phyloP scores from a whole-genome alignment of 2,113 vertebrate genomes.

The Leucoraja erinaceus region DNA sequence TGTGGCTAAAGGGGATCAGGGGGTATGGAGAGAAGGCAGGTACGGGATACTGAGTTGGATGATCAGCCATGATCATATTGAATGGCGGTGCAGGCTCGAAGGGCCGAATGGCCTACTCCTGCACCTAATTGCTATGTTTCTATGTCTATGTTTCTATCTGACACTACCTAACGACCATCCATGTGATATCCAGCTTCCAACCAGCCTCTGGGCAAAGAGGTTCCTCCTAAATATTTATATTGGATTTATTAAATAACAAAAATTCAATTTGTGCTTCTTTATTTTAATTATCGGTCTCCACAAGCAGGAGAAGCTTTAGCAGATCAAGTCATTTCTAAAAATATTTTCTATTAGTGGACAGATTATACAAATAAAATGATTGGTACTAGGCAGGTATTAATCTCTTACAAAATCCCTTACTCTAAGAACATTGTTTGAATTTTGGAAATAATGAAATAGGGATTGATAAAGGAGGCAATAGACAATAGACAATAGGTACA shows the following conservation, averaged over 20 bases:
- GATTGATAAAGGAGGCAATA: constrained; percentile 2
- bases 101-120: too few species aligned
- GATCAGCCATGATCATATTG: too few species aligned
- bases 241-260: constrained; percentile 31
- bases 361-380: constrained; percentile 37
- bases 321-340: constrained; percentile 36
- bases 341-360: constrained; percentile 34
- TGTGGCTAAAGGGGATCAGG: too few species aligned
- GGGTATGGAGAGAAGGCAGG: too few species aligned
- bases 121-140: too few species aligned
- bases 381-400: constrained; percentile 27
- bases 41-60: too few species aligned
- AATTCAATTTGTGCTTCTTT: constrained; percentile 30
- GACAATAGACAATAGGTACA: too few species aligned
- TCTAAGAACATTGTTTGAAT: constrained; percentile 13
- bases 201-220: background rate
- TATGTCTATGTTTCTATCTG: too few species aligned
- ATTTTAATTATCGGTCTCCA: background rate
- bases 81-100: too few species aligned
- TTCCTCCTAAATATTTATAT: background rate
- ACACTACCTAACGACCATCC: background rate
- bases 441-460: constrained; percentile 23
- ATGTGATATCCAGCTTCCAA: background rate
- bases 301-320: constrained; percentile 26
- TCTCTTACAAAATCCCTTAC: constrained; percentile 21